Evolutionary conservation across 2,888 invertebrate species (phyloP), one percentile per base, ranked within the genome.

Genomic region (Heliconius aoede): DNA sequence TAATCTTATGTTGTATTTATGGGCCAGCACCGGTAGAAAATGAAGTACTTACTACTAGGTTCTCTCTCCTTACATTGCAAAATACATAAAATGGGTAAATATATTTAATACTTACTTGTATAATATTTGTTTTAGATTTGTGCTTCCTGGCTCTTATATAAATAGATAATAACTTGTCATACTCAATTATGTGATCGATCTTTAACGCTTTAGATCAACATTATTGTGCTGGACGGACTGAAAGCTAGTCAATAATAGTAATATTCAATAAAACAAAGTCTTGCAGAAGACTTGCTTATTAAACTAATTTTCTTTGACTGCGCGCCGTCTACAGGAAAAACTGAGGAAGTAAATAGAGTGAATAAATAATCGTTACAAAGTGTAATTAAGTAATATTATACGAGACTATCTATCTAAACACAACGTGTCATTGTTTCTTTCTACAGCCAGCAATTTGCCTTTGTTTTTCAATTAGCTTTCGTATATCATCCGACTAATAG

Each of bases 391-490:
- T n/a, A 55, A 74, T 58, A 76, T 67, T 67, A 74, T 68, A 55
- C 32, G 30, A 55, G 18, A 36, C 32, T 46, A 72, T 67, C n/a
- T n/a, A n/a, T n/a, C n/a, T n/a, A n/a, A n/a, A 65, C 65, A 46
- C 11, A 73, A 30, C n/a, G 18, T 65, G 30, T 74, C 77, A 77
- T 73, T 75, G 79, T 79, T 76, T 79, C 76, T 68, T 76, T 78
- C 73, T 78, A 36, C 58, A 11, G 0, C 1, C 32, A 7, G 58
- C 11, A 3, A 32, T n/a, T 24, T 51, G 55, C 55, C 3, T 55
- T n/a, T 55, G n/a, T 18, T 46, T 18, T 18, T 46, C 18, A 18
- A 46, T 18, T 18, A 18, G 18, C 46, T 46, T 46, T 46, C 46
- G 18, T 21, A 46, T 46, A 46, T 46, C 18, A 46, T 46, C 46